Evolutionary conservation across 2,888 invertebrate genomes (phyloP).

Genomic region (Criorhina ranunculi): DNA sequence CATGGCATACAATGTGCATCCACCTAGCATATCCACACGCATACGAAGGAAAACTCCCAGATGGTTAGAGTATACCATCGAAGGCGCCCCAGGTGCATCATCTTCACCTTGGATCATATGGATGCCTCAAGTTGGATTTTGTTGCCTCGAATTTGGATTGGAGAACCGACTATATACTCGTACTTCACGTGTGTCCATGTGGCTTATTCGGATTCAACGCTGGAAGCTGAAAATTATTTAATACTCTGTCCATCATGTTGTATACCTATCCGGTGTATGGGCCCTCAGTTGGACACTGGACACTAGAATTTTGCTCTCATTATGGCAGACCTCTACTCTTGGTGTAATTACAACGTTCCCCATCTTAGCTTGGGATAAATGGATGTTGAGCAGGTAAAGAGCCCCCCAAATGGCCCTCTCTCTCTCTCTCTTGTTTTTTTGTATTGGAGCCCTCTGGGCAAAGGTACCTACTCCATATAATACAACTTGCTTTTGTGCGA

Average conservation of each 20-base stretch:
- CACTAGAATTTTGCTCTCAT: constrained; percentile 69
- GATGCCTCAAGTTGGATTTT: constrained; percentile 45
- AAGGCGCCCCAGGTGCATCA: constrained; percentile 55
- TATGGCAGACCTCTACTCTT: constrained; percentile 39
- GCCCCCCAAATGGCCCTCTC: constrained; percentile 41
- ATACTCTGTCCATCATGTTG: constrained; percentile 36
- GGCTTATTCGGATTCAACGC: constrained; percentile 65
- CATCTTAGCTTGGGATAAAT: constrained; percentile 52
- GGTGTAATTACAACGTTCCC: constrained; percentile 72
- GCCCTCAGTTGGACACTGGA: constrained; percentile 13
- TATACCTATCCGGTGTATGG: constrained; percentile 2
- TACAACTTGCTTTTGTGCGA: constrained; percentile 59
- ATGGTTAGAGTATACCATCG: constrained; percentile 5
- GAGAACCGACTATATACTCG: constrained; percentile 11
- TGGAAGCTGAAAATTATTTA: constrained; percentile 63
- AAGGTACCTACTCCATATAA: constrained; percentile 20
- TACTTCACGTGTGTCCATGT: constrained; percentile 29
- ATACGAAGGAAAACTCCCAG: constrained; percentile 32
- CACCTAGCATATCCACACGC: constrained; percentile 19
- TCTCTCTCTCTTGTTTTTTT: constrained; percentile 31
- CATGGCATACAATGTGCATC: constrained; percentile 54
- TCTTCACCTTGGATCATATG: constrained; percentile 55
- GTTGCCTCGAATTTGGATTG: constrained; percentile 22
- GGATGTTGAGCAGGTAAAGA: constrained; percentile 55
- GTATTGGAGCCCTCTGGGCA: constrained; percentile 32